A percentile compares a stretch with the other conserved stretches of the same genome.
Conservation (phyloP, 2,888 invertebrate genomes). For the Tetragnatha montana region DNA sequence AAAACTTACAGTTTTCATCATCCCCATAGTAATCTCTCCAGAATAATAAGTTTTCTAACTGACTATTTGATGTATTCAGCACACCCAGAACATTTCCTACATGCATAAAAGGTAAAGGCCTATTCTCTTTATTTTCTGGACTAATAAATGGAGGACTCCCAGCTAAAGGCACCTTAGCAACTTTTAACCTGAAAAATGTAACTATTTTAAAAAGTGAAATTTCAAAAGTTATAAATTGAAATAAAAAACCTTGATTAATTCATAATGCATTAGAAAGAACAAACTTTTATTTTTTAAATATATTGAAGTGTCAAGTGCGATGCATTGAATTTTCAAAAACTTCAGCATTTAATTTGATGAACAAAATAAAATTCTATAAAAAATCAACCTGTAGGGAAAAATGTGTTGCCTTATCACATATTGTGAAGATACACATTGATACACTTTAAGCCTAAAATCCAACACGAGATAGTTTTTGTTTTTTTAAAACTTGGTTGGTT, state of each 20-base stretch:
- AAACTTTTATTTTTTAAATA: background rate
- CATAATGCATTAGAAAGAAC: background rate
- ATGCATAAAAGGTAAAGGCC: conserved; percentile 71
- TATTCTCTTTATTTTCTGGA: conserved; percentile 87
- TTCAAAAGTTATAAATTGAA: background rate
- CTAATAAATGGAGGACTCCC: conserved; percentile 69
- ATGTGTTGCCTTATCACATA: too few species aligned
- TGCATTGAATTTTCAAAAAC: too few species aligned
- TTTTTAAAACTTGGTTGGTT: background rate
- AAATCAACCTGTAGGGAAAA: too few species aligned
- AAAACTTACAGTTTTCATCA: conserved; percentile 77
- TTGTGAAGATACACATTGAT: too few species aligned
- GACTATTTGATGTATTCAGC: conserved; percentile 72
- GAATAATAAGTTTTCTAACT: conserved; percentile 79
- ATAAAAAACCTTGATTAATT: background rate
- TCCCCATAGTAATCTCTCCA: conserved; percentile 83
- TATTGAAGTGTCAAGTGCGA: too few species aligned
- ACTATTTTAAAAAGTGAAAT: background rate
- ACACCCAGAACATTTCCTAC: conserved; percentile 77
- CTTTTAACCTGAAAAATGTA: conserved; percentile 73
- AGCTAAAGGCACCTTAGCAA: conserved; percentile 79
- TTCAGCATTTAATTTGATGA: too few species aligned
- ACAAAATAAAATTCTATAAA: too few species aligned
- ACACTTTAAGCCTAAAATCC: background rate
- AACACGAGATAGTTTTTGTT: background rate